These are phyloP conservation scores for Amphipyra tragopoginis DNA, from an alignment of 2,888 invertebrate genomes.

Conservation along the genomic window DNA sequence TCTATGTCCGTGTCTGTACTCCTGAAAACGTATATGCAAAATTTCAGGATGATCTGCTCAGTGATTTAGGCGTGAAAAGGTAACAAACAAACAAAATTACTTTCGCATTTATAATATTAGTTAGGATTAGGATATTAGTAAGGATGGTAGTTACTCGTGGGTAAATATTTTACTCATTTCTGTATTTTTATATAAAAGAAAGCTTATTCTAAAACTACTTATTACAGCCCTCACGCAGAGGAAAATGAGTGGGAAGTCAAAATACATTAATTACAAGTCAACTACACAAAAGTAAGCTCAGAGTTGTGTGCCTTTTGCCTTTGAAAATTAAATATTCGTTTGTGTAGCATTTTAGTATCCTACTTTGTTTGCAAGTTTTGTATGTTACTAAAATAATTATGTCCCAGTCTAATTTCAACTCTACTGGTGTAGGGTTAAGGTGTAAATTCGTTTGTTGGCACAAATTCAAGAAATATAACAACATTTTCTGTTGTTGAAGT, in stretches of 20 bases:
- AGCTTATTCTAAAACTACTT: slow-evolving; percentile 4
- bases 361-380: slow-evolving; percentile 31
- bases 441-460: slow-evolving; percentile 1
- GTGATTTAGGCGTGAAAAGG: too few relatives aligned
- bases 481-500: slow-evolving; percentile 17
- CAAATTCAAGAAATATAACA: slow-evolving; percentile 9
- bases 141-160: too few relatives aligned
- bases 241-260: slow-evolving; percentile 32
- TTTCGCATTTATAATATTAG: too few relatives aligned
- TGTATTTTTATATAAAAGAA: neutral
- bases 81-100: too few relatives aligned
- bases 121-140: too few relatives aligned
- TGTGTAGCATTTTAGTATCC: slow-evolving; percentile 32
- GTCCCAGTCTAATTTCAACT: neutral
- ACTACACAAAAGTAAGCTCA: slow-evolving; percentile 33
- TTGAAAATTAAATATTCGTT: slow-evolving; percentile 51
- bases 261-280: slow-evolving; percentile 37
- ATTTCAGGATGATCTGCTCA: too few relatives aligned
- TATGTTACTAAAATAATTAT: neutral
- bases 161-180: too few relatives aligned
- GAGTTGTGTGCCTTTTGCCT: slow-evolving; percentile 35
- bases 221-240: slow-evolving; percentile 11
- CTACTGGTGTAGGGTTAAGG: neutral
- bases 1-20: too few relatives aligned
- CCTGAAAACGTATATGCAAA: too few relatives aligned